Evolutionary conservation across 2,113 vertebrate species (phyloP), one percentile per base, ranked within the genome.

Genomic region (Seriola rivoliana): DNA sequence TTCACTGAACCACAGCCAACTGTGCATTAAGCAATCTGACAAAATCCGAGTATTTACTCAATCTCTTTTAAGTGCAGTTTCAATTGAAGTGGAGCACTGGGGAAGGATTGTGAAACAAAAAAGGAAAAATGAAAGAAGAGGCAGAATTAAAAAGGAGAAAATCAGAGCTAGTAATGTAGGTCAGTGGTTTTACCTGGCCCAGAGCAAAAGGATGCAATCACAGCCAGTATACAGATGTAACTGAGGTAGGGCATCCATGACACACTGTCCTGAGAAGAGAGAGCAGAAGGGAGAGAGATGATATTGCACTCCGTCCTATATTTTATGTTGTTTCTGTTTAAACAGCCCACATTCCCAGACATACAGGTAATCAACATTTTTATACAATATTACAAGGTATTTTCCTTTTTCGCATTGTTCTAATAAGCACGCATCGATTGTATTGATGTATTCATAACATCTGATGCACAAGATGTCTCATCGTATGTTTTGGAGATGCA

Each of bases 161-260:
- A 58, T 34, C 7, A n/a, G 4, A 57, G 17, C 0, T 6, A 3
- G 19, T 25, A 60, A 59, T 70, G 60, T 79, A n/a, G 13, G 44
- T 85, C 42, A 38, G 40, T 34, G 19, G 59, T 36, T 67, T 92
- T 97, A 99, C 97, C 97, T 96, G 97, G 97, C 25, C 97, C 97
- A 0, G 96, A 97, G 94, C 97, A 99, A 92, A 99, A 99, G 0
- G 97, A 95, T 1, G 97, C 96, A 29, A 99, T 99, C 91, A 97
- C 93, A 78, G 94, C 96, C 83, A 99, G 93, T 82, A 99, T 96
- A 75, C 96, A 96, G 88, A 94, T 16, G 67, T 97, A 97, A 71
- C 97, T 98, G 89, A 97, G 95, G 91, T 97, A 97, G 9, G 97
- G 96, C 92, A 98, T 87, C 97, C 97, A 98, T 11, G 91, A 29